Evolutionary conservation across 2,113 vertebrate species (phyloP).

Genomic region (Ammodytes dubius): DNA sequence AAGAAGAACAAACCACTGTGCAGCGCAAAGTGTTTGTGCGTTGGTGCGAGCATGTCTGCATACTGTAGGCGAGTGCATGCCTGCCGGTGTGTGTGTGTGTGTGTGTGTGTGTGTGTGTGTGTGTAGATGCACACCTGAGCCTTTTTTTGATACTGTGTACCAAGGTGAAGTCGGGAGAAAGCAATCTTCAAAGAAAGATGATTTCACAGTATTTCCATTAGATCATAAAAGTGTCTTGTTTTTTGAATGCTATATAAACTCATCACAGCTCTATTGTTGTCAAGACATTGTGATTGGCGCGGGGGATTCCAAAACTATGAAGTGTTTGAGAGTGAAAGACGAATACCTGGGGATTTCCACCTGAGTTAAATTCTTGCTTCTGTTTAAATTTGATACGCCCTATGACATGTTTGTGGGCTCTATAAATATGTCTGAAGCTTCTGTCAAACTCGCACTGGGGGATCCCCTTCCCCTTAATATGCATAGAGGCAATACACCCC

Average conservation of each 20-base stretch:
- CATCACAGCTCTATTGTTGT: constrained; percentile 67
- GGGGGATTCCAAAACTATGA: constrained; percentile 69
- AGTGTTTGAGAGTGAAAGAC: constrained; percentile 25
- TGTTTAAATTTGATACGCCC: constrained; percentile 51
- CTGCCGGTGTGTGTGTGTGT: constrained; percentile 17
- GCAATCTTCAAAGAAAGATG: constrained; percentile 50
- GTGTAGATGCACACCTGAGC: constrained; percentile 28
- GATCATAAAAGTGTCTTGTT: constrained; percentile 37
- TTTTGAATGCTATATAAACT: constrained; percentile 55
- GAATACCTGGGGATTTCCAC: constrained; percentile 74
- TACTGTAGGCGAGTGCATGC: neutral
- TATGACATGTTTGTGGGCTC: constrained; percentile 49
- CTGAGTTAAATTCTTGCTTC: constrained; percentile 35
- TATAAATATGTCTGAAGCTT: constrained; percentile 54
- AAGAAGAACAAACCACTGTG: constrained; percentile 52
- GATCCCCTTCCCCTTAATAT: constrained; percentile 39
- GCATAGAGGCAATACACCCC: neutral
- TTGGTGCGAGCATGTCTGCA: neutral
- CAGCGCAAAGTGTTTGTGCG: constrained; percentile 33
- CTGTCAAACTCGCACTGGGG: constrained; percentile 48
- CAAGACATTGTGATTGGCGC: constrained; percentile 41
- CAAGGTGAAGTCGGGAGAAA: constrained; percentile 49
- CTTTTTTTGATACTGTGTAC: constrained; percentile 40
- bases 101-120: neutral
- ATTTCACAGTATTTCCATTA: constrained; percentile 40